Conservation (phyloP, 2,888 invertebrate species). For the Eulithis prunata region DNA sequence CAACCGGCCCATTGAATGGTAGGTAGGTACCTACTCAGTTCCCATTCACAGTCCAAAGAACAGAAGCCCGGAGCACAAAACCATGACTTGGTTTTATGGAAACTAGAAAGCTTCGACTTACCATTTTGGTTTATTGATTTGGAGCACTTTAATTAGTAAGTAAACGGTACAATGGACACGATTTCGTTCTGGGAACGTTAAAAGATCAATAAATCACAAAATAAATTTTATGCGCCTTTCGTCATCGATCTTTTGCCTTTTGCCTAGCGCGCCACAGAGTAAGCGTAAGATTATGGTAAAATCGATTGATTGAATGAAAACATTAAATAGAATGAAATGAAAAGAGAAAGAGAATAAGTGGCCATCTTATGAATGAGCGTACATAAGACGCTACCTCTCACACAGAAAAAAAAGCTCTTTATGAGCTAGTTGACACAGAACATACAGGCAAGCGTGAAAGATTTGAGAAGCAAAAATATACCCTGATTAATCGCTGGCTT, state of each 20-base stretch:
- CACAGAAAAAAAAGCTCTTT: too few species aligned
- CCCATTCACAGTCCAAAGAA: slow-evolving; percentile 10
- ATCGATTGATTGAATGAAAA: neutral
- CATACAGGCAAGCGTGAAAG: too few species aligned
- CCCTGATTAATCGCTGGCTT: too few species aligned
- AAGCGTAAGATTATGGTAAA: too few species aligned
- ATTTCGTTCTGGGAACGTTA: slow-evolving; percentile 38
- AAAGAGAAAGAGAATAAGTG: too few species aligned
- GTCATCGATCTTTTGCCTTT: slow-evolving; percentile 56
- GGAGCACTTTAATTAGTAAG: slow-evolving; percentile 28
- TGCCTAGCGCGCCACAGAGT: slow-evolving; percentile 41
- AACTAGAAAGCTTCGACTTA: slow-evolving; percentile 42
- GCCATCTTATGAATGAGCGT: too few species aligned
- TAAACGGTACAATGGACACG: slow-evolving; percentile 18
- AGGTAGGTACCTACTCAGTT: neutral
- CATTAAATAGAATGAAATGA: too few species aligned
- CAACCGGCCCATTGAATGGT: neutral
- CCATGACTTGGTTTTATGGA: slow-evolving; percentile 22
- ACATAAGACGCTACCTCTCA: too few species aligned
- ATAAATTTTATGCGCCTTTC: slow-evolving; percentile 47
- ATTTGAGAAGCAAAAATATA: too few species aligned
- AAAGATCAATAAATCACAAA: slow-evolving; percentile 43
- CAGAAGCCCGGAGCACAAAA: slow-evolving; percentile 19
- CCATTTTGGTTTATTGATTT: slow-evolving; percentile 47
- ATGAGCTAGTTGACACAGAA: too few species aligned